Evolutionary conservation across 2,113 vertebrate species (phyloP).

Genomic region (Epinephelus fuscoguttatus): DNA sequence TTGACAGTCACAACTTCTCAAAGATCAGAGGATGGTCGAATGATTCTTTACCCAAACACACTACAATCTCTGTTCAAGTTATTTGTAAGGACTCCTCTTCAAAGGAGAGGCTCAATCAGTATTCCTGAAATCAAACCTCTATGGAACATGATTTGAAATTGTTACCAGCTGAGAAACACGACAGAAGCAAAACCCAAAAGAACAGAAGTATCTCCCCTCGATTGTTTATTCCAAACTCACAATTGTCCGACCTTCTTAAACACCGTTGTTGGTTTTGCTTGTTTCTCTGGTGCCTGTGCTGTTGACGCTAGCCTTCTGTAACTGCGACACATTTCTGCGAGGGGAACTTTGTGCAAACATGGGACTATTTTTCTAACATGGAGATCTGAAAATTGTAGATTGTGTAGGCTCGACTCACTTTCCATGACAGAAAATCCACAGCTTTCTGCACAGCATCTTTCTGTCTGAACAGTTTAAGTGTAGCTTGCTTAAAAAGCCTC

Average conservation of each 20-base stretch:
- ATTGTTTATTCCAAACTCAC: neutral
- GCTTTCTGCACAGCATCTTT: slow-evolving; percentile 42
- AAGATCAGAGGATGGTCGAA: neutral
- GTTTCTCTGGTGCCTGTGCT: slow-evolving; percentile 53
- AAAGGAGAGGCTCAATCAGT: neutral
- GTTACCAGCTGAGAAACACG: neutral
- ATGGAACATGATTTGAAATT: neutral
- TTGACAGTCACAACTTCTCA: neutral
- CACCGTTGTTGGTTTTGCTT: slow-evolving; percentile 23
- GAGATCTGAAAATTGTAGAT: slow-evolving; percentile 33
- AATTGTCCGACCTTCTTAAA: neutral
- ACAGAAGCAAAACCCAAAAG: slow-evolving; percentile 4
- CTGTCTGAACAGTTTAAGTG: slow-evolving; percentile 35
- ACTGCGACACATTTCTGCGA: slow-evolving; percentile 32
- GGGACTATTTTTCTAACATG: slow-evolving; percentile 50
- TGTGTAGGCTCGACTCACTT: slow-evolving; percentile 16
- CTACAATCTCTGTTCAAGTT: neutral
- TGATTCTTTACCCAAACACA: neutral
- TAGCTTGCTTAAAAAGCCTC: slow-evolving; percentile 47
- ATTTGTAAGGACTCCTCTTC: neutral
- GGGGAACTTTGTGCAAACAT: slow-evolving; percentile 26
- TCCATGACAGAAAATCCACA: slow-evolving; percentile 23
- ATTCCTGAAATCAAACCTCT: neutral
- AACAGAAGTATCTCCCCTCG: neutral
- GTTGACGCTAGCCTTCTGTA: slow-evolving; percentile 30